Base-by-base conservation (phyloP, 2,888 invertebrate species). In the Hetaerina titia region DNA sequence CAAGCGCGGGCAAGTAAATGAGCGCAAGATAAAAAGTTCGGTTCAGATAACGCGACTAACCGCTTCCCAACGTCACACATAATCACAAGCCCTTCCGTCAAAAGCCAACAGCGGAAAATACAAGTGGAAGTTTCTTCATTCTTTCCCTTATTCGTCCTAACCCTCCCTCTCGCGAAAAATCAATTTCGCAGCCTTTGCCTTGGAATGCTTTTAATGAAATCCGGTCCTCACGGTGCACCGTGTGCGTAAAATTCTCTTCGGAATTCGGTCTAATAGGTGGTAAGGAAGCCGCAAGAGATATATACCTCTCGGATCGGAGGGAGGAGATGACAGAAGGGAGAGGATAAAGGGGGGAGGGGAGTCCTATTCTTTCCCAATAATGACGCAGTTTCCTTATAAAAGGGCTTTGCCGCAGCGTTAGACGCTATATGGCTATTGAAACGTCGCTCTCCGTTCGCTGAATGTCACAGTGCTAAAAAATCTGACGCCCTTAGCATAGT, bases 181-280 rank as follows among this genome's bases (percentile, higher is more conserved):
- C 92, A 92, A 92, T 92, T 92, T 90, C 15, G 64, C 45, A 90
- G 64, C 64, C 90, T 90, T 92, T 74, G 92, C 92, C 69, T 56
- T 69, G 92, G 92, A 92, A 92, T 92, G 92, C 92, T 56, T 92
- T 74, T 92, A 92, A 92, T 92, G 92, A 92, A 92, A 92, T 74
- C 92, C 92, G 69, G 69, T 31, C 17, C 63, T 22, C 63, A n/a
- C 22, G 81, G 74, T 22, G 56, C 56, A 92, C 92, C 92, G 64
- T 90, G 31, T 64, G 22, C 90, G 74, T 92, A 92, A 74, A 92
- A 74, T 56, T 60, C 64, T 89, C 90, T 64, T 90, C 69, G 92
- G 92, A 92, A 92, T 92, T 92, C 69, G 64, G 56, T 74, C n/a
- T 74, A 92, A 92, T 92, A 92, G 92, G 92, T 92, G 92, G n/a